These are phyloP conservation scores for Ibidorhyncha struthersii DNA, from an alignment of 2,113 vertebrate genomes.

Conservation along the genomic window DNA sequence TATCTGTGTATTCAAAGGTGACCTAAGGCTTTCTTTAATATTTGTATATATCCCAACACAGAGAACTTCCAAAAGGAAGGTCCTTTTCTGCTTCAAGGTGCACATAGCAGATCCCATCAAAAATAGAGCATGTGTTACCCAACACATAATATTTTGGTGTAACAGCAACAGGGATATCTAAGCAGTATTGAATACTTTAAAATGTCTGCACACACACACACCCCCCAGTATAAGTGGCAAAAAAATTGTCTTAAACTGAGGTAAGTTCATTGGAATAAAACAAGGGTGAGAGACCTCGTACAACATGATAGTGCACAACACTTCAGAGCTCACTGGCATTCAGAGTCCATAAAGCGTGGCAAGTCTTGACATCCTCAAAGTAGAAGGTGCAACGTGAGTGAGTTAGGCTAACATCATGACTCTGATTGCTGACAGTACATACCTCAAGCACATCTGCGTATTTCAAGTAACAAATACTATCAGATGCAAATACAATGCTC, in stretches of 20 bases:
- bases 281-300: fast-evolving
- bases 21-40: background rate
- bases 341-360: fast-evolving
- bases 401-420: background rate
- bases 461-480: background rate
- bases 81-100: background rate
- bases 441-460: background rate
- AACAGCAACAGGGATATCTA: background rate
- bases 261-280: background rate
- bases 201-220: background rate
- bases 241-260: background rate
- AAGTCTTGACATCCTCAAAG: background rate
- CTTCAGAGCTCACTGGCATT: background rate
- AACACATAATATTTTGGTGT: background rate
- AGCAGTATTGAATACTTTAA: background rate
- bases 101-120: background rate
- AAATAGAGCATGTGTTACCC: background rate
- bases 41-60: background rate
- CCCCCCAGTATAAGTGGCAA: background rate
- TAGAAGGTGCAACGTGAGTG: background rate
- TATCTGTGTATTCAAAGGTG: background rate
- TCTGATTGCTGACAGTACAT: background rate
- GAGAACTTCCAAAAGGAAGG: background rate
- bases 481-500: background rate
- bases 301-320: fast-evolving